phyloP scores from a whole-genome alignment of 2,113 vertebrate species.

The Empidonax alnorum region DNA sequence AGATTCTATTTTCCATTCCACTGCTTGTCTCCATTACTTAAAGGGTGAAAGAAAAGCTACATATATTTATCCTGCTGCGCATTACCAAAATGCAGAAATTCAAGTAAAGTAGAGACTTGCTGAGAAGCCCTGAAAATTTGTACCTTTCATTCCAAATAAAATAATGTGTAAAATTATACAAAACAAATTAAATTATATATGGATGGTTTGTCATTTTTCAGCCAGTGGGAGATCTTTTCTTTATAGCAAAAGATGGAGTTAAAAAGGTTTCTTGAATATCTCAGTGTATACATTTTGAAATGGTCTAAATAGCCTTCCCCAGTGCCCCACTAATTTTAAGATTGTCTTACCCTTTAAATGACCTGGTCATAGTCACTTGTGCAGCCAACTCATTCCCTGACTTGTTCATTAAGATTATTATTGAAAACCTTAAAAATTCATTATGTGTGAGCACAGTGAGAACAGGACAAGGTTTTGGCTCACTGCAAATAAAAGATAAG shows the following conservation, averaged over 20 bases:
- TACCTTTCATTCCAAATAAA: constrained; percentile 18
- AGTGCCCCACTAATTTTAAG: constrained; percentile 23
- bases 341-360: constrained; percentile 41
- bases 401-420: constrained; percentile 65
- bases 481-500: constrained; percentile 18
- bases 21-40: neutral
- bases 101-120: neutral
- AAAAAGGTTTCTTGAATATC: neutral
- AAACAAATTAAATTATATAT: constrained; percentile 33
- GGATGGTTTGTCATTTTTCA: constrained; percentile 8
- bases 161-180: constrained; percentile 18
- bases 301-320: constrained; percentile 11
- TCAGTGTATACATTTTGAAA: constrained; percentile 34
- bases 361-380: constrained; percentile 24
- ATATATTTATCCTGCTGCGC: neutral
- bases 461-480: constrained; percentile 62
- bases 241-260: constrained; percentile 1
- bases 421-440: constrained; percentile 62
- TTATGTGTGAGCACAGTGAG: constrained; percentile 50
- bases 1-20: neutral
- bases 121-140: neutral
- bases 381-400: constrained; percentile 48
- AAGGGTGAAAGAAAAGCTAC: neutral
- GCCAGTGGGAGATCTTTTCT: constrained; percentile 6
- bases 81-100: constrained; percentile 32